Base-by-base conservation (phyloP, 2,797 vertebrate genomes). In the Falco berigora region DNA sequence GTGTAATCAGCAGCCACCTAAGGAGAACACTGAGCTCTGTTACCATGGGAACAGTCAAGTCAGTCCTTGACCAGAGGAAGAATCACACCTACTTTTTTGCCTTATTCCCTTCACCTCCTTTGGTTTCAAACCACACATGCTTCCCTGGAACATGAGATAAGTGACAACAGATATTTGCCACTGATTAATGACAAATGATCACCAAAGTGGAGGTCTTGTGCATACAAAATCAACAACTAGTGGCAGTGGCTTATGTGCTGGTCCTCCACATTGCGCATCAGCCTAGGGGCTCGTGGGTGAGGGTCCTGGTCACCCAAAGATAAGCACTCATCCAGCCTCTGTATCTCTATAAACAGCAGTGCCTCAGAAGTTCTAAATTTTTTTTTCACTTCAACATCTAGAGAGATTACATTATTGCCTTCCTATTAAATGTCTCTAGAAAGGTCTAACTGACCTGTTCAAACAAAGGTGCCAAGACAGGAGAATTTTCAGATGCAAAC, bases 1-100 rank as follows among this genome's bases (percentile, higher is more conserved):
- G 92, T 92, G 96, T 94, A 98, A 98, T 98, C 97, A 98, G 97
- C 95, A 97, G 96, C 97, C 97, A 97, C 96, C 94, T 97, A 94
- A 97, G 97, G 96, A 96, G 85, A 97, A 84, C 74, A 34, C 79
- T 34, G 94, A 97, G 93, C 95, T 96, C 83, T 44, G 98, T 98
- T 98, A 96, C 93, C 97, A 98, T 98, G 92, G 98, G 74, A 98
- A 98, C 98, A 71, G 12, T 40, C 88, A 95, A 98, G 97, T 97
- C 95, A 96, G 94, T 95, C 97, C 95, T 98, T 98, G 97, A 97
- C 97, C 97, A 97, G 81, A 49, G 8, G 94, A 96, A 95, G 91
- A 94, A 74, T 96, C 96, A 92, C 90, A 97, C 92, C 94, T 94
- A 92, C 81, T 49, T 83, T 77, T 86, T 34, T 86, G 53, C 62